A percentile compares a stretch with the other conserved stretches of the same genome.
phyloP scores from a whole-genome alignment of 2,797 vertebrate species.

The Clarias pachynema region DNA sequence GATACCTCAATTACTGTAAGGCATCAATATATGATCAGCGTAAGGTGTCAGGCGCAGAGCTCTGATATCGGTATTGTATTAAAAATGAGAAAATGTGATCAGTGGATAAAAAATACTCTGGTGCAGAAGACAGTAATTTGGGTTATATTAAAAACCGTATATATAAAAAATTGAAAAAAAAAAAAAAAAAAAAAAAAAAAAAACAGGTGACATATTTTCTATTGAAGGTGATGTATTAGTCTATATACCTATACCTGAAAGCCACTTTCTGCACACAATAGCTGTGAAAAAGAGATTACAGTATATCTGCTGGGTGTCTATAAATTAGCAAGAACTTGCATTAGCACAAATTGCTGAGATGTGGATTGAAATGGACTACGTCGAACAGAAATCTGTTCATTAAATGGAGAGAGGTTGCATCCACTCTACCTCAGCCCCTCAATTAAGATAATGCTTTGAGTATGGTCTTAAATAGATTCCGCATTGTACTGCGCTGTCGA shows the following conservation, averaged over 20 bases:
- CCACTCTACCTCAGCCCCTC: slow-evolving; percentile 54
- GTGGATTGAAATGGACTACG: slow-evolving; percentile 45
- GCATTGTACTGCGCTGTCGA: slow-evolving; percentile 49
- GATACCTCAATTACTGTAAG: background rate
- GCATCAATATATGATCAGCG: background rate
- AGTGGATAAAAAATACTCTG: background rate
- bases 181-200: background rate
- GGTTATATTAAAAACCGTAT: background rate
- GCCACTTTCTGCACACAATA: slow-evolving; percentile 51
- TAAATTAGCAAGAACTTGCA: slow-evolving; percentile 52
- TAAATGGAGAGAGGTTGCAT: slow-evolving; percentile 55
- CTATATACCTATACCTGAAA: slow-evolving; percentile 2
- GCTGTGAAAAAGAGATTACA: slow-evolving; percentile 83
- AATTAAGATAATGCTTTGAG: slow-evolving; percentile 62
- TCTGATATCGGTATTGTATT: background rate
- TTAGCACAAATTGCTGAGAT: slow-evolving; percentile 48
- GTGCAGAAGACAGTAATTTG: background rate
- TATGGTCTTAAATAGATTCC: slow-evolving; percentile 57
- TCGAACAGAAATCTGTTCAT: slow-evolving; percentile 57
- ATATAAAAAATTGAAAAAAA: background rate
- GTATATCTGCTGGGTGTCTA: slow-evolving; percentile 63
- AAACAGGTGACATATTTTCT: background rate
- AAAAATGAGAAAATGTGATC: background rate
- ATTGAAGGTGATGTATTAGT: background rate
- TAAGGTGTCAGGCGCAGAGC: background rate